Percentiles rank a stretch among this genome's conserved stretches.
These are phyloP conservation scores for Perodicticus potto DNA, from an alignment of 2,797 vertebrate genomes.

Conservation along the genomic window DNA sequence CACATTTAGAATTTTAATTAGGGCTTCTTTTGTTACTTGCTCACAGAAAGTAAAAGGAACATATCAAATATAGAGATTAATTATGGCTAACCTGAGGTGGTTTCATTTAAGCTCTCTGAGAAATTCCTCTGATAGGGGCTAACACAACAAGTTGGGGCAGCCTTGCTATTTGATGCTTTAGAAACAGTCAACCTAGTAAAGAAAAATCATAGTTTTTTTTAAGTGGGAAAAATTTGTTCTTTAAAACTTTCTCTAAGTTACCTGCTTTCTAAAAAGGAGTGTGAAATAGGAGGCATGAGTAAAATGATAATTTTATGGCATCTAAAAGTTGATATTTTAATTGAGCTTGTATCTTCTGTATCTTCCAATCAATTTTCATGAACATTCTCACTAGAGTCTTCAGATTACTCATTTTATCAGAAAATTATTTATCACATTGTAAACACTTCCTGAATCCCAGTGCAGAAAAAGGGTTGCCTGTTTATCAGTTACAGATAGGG, in stretches of 20 bases:
- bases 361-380: not conserved
- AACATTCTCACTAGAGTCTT: not conserved
- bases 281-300: not conserved
- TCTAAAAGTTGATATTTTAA: constrained; percentile 12
- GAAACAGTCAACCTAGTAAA: not conserved
- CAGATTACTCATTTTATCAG: not conserved
- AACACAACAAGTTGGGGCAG: not conserved
- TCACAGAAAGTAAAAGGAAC: constrained; percentile 72
- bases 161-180: not conserved
- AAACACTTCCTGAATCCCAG: not conserved
- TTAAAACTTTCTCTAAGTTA: constrained; percentile 8
- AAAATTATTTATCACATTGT: not conserved
- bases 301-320: not conserved
- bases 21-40: constrained; percentile 68
- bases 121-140: constrained; percentile 56
- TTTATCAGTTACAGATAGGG: not conserved
- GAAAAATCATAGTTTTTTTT: constrained; percentile 45
- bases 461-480: not conserved
- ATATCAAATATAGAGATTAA: constrained; percentile 67
- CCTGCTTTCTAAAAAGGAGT: not conserved
- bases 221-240: constrained; percentile 29
- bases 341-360: not conserved
- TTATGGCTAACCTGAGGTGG: constrained; percentile 5
- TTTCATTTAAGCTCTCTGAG: constrained; percentile 47
- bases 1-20: constrained; percentile 70